These are phyloP conservation scores for Danio jaintianensis DNA, from an alignment of 2,797 vertebrate species.

Conservation along the genomic window DNA sequence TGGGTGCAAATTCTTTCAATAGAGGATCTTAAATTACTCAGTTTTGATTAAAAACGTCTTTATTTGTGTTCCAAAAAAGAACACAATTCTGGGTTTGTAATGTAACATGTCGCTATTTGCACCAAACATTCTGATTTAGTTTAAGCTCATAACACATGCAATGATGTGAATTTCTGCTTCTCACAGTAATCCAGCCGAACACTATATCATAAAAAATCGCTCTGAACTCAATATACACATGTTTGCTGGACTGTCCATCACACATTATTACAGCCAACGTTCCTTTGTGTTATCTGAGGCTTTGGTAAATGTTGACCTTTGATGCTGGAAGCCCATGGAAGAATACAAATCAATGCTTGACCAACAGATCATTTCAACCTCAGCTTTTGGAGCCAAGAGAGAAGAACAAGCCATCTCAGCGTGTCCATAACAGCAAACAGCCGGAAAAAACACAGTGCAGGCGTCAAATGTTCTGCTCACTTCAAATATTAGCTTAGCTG, in stretches of 20 bases:
- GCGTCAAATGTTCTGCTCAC: conserved; percentile 65
- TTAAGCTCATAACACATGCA: neutral
- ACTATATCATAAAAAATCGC: conserved; percentile 1
- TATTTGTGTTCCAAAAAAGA: too few relatives aligned
- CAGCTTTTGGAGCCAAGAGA: conserved; percentile 10
- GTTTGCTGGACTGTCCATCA: neutral
- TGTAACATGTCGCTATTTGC: neutral
- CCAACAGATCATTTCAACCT: conserved; percentile 27
- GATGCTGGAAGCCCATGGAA: conserved; percentile 30
- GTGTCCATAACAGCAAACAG: conserved; percentile 51
- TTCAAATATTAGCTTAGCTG: conserved; percentile 83
- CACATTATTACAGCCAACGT: conserved; percentile 12
- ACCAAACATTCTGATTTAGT: neutral
- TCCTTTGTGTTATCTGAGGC: conserved; percentile 29
- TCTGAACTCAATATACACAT: conserved; percentile 4
- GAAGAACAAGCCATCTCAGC: conserved; percentile 9
- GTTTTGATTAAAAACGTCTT: too few relatives aligned
- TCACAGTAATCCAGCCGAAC: conserved; percentile 13
- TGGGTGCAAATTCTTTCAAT: too few relatives aligned
- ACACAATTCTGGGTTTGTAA: too few relatives aligned
- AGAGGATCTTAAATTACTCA: too few relatives aligned
- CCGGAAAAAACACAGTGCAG: conserved; percentile 61
- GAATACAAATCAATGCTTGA: conserved; percentile 51
- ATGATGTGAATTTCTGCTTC: conserved; percentile 25
- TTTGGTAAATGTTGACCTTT: conserved; percentile 42